Conservation (phyloP, 1,140 invertebrate species). For the Drosophila saltans region DNA sequence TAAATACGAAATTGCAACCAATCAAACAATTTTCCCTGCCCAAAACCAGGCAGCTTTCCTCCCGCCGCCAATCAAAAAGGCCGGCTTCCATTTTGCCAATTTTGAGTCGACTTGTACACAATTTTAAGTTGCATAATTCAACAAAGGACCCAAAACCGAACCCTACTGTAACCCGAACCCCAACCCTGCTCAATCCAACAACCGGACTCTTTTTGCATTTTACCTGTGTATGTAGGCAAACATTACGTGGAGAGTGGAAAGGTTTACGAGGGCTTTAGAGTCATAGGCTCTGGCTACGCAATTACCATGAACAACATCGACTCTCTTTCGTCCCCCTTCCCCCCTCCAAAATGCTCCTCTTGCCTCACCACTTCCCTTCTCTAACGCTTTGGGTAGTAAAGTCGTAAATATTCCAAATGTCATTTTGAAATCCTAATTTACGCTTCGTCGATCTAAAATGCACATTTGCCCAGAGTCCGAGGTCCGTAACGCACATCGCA, state of each 20-base stretch:
- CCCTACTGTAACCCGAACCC: constrained; percentile 22
- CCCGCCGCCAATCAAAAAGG: constrained; percentile 57
- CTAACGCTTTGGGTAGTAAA: constrained; percentile 44
- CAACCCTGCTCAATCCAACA: neutral
- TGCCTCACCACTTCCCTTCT: neutral
- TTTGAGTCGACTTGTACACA: constrained; percentile 73
- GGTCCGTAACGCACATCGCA: constrained; percentile 40
- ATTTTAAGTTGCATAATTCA: constrained; percentile 82
- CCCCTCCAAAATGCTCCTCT: neutral
- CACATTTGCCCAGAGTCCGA: constrained; percentile 69
- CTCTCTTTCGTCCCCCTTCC: neutral
- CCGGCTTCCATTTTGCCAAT: constrained; percentile 64
- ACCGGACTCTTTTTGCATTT: constrained; percentile 33
- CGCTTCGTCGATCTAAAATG: constrained; percentile 82
- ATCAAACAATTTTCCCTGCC: constrained; percentile 74
- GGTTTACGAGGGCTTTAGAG: constrained; percentile 19
- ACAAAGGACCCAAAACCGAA: constrained; percentile 61
- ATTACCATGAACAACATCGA: constrained; percentile 79
- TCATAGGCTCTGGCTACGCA: constrained; percentile 56
- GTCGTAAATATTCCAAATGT: constrained; percentile 83
- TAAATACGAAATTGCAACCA: constrained; percentile 81
- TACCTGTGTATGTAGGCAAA: constrained; percentile 50
- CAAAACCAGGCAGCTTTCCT: neutral
- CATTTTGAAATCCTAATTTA: constrained; percentile 83
- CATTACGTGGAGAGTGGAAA: constrained; percentile 32